These are phyloP conservation scores for Axis porcinus DNA, from an alignment of 2,113 vertebrate species.

Conservation along the genomic window DNA sequence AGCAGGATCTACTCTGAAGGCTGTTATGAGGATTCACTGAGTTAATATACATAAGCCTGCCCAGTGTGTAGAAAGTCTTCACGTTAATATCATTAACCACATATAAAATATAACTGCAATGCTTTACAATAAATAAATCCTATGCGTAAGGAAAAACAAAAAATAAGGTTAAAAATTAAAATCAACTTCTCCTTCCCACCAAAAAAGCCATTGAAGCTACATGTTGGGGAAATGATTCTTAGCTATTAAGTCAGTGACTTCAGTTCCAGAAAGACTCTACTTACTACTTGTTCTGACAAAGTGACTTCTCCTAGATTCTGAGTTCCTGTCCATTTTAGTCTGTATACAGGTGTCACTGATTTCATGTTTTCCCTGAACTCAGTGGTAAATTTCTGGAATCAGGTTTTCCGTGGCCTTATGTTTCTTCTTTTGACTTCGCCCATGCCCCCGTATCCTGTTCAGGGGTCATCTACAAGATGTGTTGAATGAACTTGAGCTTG, in stretches of 20 bases:
- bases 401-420: background rate
- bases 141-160: background rate
- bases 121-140: background rate
- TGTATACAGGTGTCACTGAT: background rate
- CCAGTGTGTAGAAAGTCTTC: background rate
- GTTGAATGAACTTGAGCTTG: background rate
- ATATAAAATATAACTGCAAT: background rate
- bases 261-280: background rate
- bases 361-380: background rate
- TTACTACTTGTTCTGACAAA: background rate
- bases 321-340: background rate
- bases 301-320: background rate
- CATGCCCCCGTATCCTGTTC: too few species aligned
- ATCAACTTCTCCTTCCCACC: accelerated
- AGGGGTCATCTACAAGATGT: background rate
- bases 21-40: background rate
- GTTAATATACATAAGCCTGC: background rate
- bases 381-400: background rate
- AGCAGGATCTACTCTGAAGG: background rate
- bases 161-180: background rate
- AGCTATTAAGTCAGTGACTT: background rate
- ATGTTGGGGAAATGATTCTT: background rate
- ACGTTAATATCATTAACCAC: background rate
- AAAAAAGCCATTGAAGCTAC: background rate
- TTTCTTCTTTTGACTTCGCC: background rate